phyloP scores from a whole-genome alignment of 1,140 invertebrate species.

The Hycleus cichorii region DNA sequence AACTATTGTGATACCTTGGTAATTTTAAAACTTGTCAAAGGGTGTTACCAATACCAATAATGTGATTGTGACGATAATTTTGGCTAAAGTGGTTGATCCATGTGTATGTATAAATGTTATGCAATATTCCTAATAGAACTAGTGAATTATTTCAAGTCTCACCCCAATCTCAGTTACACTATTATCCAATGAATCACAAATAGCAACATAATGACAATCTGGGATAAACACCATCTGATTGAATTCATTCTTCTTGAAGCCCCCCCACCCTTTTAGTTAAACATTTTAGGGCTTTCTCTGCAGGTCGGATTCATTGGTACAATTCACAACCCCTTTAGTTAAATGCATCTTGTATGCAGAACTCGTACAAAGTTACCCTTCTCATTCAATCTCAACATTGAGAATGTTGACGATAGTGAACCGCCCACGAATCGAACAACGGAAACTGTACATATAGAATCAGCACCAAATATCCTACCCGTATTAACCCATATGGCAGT shows the following conservation, averaged over 20 bases:
- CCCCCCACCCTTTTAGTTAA: conserved; percentile 3
- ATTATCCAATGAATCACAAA: conserved; percentile 25
- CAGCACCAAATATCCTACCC: too few species aligned
- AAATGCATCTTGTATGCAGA: conserved; percentile 15
- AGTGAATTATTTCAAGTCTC: too few species aligned
- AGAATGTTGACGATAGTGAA: background rate
- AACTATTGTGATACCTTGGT: conserved; percentile 14
- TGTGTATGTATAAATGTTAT: too few species aligned
- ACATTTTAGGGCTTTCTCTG: conserved; percentile 2
- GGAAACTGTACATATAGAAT: too few species aligned
- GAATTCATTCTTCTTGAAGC: conserved; percentile 15
- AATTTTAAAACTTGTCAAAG: too few species aligned
- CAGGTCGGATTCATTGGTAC: conserved; percentile 7
- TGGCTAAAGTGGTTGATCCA: too few species aligned
- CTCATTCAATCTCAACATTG: background rate
- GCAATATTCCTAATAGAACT: too few species aligned
- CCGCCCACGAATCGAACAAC: too few species aligned
- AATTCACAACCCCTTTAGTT: conserved; percentile 13
- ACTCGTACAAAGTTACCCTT: conserved; percentile 8
- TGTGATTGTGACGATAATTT: too few species aligned
- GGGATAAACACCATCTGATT: conserved; percentile 28
- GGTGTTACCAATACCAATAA: too few species aligned
- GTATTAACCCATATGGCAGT: too few species aligned
- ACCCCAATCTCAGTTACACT: too few species aligned
- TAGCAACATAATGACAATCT: conserved; percentile 26